Conservation (phyloP, 2,113 vertebrate genomes). For the Helogale parvula region DNA sequence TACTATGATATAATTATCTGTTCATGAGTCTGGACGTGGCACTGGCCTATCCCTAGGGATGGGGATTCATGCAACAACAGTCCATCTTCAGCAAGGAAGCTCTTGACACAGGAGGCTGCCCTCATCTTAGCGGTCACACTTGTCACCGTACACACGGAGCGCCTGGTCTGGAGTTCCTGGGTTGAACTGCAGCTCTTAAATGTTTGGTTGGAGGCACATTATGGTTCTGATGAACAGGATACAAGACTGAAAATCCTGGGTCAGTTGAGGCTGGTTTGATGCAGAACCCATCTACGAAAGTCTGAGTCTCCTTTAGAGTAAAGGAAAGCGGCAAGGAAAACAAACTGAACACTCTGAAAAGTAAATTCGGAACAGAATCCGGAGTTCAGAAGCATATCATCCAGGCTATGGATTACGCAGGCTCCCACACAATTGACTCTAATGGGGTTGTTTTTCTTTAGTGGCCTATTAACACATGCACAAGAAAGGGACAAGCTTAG, state of each 20-base stretch:
- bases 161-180: neutral
- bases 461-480: neutral
- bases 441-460: neutral
- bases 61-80: neutral
- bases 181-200: neutral
- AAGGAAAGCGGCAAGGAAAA: conserved; percentile 67
- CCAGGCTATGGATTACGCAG: neutral
- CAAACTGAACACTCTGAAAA: conserved; percentile 39
- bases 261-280: conserved; percentile 60
- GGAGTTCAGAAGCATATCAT: neutral
- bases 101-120: neutral
- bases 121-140: neutral
- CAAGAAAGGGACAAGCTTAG: neutral
- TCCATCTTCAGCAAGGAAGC: neutral
- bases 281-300: conserved; percentile 50
- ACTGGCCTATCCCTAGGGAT: neutral
- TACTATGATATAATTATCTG: conserved; percentile 76
- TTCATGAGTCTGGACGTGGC: conserved; percentile 52
- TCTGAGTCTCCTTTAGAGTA: conserved; percentile 54
- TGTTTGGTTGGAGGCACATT: neutral
- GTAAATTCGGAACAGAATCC: conserved; percentile 17
- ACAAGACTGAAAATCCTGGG: conserved; percentile 23
- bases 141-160: neutral
- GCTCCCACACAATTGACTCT: neutral
- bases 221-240: neutral